phyloP scores from a whole-genome alignment of 2,113 vertebrate species.

The Coracopsis vasa region DNA sequence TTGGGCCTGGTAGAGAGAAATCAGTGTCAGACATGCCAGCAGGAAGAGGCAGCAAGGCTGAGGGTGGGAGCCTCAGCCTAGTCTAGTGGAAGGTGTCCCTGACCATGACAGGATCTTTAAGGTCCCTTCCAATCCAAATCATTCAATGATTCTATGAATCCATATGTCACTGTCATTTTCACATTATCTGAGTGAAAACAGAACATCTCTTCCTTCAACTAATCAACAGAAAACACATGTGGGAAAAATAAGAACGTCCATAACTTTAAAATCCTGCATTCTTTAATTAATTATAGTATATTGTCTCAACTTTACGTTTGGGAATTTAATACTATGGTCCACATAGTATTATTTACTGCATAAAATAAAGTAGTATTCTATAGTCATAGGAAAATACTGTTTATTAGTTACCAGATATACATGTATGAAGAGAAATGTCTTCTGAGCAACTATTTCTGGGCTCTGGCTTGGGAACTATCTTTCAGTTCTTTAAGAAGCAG shows the following conservation, averaged over 20 bases:
- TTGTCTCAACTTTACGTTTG: not conserved
- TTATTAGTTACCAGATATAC: not conserved
- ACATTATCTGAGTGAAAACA: not conserved
- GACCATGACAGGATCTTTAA: not conserved
- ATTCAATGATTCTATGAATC: not conserved
- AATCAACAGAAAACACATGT: not conserved
- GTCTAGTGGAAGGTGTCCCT: not conserved
- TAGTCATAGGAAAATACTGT: not conserved
- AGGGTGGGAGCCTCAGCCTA: too few species aligned
- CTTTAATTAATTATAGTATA: not conserved
- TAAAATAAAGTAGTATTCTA: slow-evolving; percentile 10
- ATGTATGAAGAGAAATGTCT: not conserved
- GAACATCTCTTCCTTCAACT: not conserved
- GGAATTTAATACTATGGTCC: not conserved
- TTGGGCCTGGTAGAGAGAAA: too few species aligned
- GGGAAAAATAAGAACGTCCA: not conserved
- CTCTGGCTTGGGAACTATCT: not conserved
- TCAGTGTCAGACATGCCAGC: too few species aligned
- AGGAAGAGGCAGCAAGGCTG: too few species aligned
- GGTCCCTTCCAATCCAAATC: not conserved
- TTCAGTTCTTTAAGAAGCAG: not conserved
- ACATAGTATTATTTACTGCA: not conserved
- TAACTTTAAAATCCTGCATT: not conserved
- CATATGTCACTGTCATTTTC: not conserved
- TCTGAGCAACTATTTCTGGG: not conserved